Conservation (phyloP, 2,888 invertebrate species). For the Vannuccia rotundouncinata region DNA sequence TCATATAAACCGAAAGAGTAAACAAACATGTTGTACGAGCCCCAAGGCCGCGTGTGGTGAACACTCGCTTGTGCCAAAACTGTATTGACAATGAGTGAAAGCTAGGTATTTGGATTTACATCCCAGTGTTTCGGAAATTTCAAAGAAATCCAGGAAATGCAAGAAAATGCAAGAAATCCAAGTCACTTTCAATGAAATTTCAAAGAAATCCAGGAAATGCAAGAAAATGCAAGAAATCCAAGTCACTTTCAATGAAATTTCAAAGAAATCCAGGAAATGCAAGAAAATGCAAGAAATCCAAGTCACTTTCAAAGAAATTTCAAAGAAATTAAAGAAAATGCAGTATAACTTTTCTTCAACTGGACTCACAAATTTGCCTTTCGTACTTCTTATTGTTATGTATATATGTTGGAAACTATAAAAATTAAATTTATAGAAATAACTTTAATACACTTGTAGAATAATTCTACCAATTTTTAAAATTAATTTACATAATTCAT, state of each 20-base stretch:
- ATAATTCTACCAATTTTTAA: neutral
- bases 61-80: conserved; percentile 22
- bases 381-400: neutral
- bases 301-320: no score
- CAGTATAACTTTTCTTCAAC: neutral
- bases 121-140: no score
- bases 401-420: neutral
- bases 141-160: no score
- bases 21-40: neutral
- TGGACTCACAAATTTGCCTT: neutral
- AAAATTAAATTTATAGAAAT: neutral
- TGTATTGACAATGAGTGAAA: neutral
- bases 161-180: no score
- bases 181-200: no score
- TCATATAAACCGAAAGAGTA: neutral
- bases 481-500: neutral
- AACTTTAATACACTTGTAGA: neutral
- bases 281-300: no score
- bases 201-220: no score
- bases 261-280: no score
- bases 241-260: no score
- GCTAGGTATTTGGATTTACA: no score
- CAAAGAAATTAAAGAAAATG: neutral
- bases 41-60: no score
- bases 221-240: no score